Evolutionary conservation across 2,888 invertebrate genomes (phyloP).

Genomic region (Plebejus anna): DNA sequence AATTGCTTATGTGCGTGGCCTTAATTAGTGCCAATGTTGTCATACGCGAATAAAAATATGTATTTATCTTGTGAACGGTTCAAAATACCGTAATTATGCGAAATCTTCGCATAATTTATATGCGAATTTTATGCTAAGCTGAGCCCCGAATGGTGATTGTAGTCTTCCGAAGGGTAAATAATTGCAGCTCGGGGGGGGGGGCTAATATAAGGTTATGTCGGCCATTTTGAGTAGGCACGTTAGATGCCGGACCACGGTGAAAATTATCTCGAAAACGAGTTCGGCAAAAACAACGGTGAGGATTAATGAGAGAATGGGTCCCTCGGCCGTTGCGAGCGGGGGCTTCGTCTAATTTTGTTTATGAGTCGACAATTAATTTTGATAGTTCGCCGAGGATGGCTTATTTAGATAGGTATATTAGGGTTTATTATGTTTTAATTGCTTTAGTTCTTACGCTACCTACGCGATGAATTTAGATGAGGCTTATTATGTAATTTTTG

Average conservation of each 20-base stretch:
- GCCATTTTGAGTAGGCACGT: conserved; percentile 59
- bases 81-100: conserved; percentile 57
- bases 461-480: neutral
- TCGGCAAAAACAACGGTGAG: conserved; percentile 69
- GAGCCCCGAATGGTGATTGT: conserved; percentile 74
- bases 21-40: conserved; percentile 20
- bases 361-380: conserved; percentile 63
- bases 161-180: conserved; percentile 74
- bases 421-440: conserved; percentile 23
- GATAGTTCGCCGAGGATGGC: conserved; percentile 44
- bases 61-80: conserved; percentile 29
- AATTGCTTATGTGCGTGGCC: conserved; percentile 18
- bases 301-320: conserved; percentile 73
- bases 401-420: conserved; percentile 22
- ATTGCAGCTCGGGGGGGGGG: conserved; percentile 75
- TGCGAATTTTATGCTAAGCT: conserved; percentile 66
- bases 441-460: conserved; percentile 22
- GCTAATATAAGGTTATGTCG: conserved; percentile 72
- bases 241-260: conserved; percentile 70
- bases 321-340: conserved; percentile 50
- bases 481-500: neutral
- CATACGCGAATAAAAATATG: neutral
- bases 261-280: conserved; percentile 74
- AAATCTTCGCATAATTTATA: conserved; percentile 69
- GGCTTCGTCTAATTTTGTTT: conserved; percentile 68